These are phyloP conservation scores for Penaeus chinensis DNA, from an alignment of 1,140 invertebrate species.

Conservation along the genomic window DNA sequence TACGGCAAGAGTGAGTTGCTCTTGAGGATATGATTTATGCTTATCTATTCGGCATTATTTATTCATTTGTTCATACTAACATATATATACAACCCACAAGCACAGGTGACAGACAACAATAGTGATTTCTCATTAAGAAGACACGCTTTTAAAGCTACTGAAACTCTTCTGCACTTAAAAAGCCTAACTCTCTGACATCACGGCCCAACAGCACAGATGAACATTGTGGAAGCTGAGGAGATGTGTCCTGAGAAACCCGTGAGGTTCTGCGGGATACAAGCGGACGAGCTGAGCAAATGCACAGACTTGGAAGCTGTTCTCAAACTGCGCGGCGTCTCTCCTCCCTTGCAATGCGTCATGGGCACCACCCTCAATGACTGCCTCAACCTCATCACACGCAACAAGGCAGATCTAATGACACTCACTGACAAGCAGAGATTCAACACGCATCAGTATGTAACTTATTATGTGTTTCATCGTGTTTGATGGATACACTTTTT, in stretches of 20 bases:
- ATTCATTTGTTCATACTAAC: neutral
- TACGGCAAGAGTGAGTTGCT: conserved; percentile 39
- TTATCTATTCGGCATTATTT: neutral
- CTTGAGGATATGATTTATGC: neutral
- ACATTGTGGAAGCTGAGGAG: conserved; percentile 33
- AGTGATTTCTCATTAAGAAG: too few species aligned
- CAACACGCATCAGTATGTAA: neutral
- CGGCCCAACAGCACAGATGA: conserved; percentile 30
- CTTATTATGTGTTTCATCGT: neutral
- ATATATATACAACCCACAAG: too few species aligned
- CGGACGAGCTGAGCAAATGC: conserved; percentile 45
- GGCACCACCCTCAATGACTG: conserved; percentile 1
- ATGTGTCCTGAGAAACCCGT: conserved; percentile 33
- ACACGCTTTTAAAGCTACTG: too few species aligned
- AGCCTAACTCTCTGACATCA: neutral
- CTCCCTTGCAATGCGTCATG: conserved; percentile 18
- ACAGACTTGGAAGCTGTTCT: conserved; percentile 26
- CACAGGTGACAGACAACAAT: too few species aligned
- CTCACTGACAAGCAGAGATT: conserved; percentile 6
- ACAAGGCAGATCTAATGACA: conserved; percentile 25
- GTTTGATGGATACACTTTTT: neutral
- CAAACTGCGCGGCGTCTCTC: conserved; percentile 26
- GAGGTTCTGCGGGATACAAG: conserved; percentile 27
- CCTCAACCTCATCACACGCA: conserved; percentile 6
- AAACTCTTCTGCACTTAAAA: neutral